Evolutionary conservation across 2,113 vertebrate species (phyloP).

Genomic region (Rafetus swinhoei): DNA sequence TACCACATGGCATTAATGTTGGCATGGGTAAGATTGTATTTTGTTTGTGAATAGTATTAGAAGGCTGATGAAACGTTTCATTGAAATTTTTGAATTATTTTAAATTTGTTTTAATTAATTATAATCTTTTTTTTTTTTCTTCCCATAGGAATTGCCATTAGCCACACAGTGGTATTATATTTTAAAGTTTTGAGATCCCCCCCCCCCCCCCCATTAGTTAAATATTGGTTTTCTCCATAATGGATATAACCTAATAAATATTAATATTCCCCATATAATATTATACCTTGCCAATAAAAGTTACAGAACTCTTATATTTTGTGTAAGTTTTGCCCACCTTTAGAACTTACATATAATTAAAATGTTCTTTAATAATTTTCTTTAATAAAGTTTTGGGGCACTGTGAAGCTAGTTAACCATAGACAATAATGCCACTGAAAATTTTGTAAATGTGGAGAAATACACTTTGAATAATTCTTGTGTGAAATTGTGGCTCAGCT

Average conservation of each 20-base stretch:
- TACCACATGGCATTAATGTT: background rate
- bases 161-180: background rate
- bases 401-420: background rate
- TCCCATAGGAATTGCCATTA: accelerated
- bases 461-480: background rate
- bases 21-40: background rate
- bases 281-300: background rate
- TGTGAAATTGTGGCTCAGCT: background rate
- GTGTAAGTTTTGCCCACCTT: background rate
- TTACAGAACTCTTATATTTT: background rate
- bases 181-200: background rate
- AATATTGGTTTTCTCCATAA: accelerated
- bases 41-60: accelerated
- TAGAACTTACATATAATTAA: accelerated
- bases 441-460: background rate
- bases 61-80: background rate
- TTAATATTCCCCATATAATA: background rate
- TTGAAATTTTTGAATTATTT: background rate
- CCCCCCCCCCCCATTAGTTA: accelerated
- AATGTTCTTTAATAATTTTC: background rate
- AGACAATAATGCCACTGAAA: background rate
- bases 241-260: background rate
- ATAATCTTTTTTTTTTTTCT: accelerated
- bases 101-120: accelerated
- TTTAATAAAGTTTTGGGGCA: background rate